These are phyloP conservation scores for Apus apus DNA, from an alignment of 2,113 vertebrate genomes.

Conservation along the genomic window DNA sequence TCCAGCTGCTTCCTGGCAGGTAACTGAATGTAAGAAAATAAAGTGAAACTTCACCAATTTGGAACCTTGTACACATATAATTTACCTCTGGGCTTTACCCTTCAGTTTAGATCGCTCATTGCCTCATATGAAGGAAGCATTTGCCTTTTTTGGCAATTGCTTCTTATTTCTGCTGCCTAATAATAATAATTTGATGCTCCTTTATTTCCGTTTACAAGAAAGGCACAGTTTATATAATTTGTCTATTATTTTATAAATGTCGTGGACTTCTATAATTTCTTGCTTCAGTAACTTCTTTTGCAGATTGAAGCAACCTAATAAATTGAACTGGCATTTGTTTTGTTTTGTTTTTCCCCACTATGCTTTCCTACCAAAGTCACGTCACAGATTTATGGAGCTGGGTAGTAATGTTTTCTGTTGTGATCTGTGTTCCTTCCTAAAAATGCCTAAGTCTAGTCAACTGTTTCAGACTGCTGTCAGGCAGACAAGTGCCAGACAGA, in stretches of 20 bases:
- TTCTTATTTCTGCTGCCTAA: neutral
- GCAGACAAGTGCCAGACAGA: neutral
- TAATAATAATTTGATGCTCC: neutral
- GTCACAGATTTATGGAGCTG: neutral
- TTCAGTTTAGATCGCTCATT: neutral
- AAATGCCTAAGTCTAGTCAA: neutral
- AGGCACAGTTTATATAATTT: neutral
- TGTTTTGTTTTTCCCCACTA: fast-evolving
- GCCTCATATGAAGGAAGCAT: neutral
- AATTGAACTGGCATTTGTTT: neutral
- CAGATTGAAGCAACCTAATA: neutral
- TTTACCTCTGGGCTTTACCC: neutral
- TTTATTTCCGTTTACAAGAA: neutral
- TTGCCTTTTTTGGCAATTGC: neutral
- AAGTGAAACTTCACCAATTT: neutral
- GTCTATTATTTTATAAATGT: neutral
- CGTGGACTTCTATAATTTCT: neutral
- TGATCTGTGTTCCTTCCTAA: neutral
- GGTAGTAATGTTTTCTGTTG: neutral
- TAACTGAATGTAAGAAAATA: conserved; percentile 14
- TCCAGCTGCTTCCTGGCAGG: conserved; percentile 15
- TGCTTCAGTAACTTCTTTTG: neutral
- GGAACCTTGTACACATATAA: neutral
- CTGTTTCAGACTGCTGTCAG: neutral
- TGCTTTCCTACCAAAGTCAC: neutral